Percentiles rank a stretch among this genome's conserved stretches.
Evolutionary conservation across 2,888 invertebrate species (phyloP).

Genomic region (Teleiodes luculella): DNA sequence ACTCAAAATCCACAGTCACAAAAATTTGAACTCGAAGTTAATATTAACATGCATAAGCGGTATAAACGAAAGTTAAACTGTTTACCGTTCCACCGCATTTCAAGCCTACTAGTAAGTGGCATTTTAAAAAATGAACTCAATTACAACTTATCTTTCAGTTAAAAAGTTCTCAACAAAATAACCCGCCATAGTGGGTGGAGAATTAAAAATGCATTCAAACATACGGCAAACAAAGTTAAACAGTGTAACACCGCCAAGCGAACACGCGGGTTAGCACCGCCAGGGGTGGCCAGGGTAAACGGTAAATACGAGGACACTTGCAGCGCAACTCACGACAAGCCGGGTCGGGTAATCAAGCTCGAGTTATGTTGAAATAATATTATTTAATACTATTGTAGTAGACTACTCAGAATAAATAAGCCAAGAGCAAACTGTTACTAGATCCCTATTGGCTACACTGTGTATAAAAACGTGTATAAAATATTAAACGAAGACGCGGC

Average conservation of each 20-base stretch:
- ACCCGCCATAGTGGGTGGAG: slow-evolving; percentile 24
- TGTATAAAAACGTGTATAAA: too few relatives aligned
- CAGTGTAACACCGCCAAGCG: slow-evolving; percentile 32
- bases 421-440: too few relatives aligned
- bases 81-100: not conserved
- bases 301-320: not conserved
- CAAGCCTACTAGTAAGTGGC: not conserved
- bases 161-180: slow-evolving; percentile 24
- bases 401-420: too few relatives aligned
- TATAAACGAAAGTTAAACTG: too few relatives aligned
- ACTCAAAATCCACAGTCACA: too few relatives aligned
- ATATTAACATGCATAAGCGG: too few relatives aligned
- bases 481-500: too few relatives aligned
- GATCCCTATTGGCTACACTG: too few relatives aligned
- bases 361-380: too few relatives aligned
- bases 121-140: slow-evolving; percentile 20
- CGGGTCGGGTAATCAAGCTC: too few relatives aligned
- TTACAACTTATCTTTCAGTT: slow-evolving; percentile 26
- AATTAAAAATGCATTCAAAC: slow-evolving; percentile 52
- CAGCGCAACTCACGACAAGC: not conserved
- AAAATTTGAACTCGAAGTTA: too few relatives aligned
- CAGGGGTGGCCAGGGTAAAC: slow-evolving; percentile 44
- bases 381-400: too few relatives aligned
- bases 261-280: slow-evolving; percentile 45
- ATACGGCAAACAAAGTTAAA: slow-evolving; percentile 48